Percentiles rank a stretch among this genome's conserved stretches.
phyloP scores from a whole-genome alignment of 2,888 invertebrate species.

The Drosophila monieri region DNA sequence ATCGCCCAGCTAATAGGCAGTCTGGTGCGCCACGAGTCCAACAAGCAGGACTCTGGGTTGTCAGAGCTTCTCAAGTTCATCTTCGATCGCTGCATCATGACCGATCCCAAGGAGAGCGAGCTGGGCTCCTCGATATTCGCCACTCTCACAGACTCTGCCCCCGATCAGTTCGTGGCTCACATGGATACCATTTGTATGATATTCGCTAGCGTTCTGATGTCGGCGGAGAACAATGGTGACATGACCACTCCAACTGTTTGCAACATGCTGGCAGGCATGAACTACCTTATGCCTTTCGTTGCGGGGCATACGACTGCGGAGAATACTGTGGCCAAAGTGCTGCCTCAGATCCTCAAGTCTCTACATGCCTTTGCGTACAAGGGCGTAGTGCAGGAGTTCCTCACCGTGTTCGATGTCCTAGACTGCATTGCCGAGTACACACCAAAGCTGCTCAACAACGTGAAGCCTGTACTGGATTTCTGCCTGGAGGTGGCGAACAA shows the following conservation, averaged over 20 bases:
- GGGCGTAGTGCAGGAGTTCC: slow-evolving; percentile 85
- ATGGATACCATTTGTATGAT: slow-evolving; percentile 86
- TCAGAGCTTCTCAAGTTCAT: slow-evolving; percentile 82
- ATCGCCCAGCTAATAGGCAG: slow-evolving; percentile 90
- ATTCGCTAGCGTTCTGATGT: slow-evolving; percentile 81
- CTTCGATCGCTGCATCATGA: slow-evolving; percentile 77
- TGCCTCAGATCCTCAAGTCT: slow-evolving; percentile 87
- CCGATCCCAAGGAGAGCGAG: slow-evolving; percentile 82
- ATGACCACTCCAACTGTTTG: slow-evolving; percentile 82
- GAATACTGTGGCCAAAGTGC: slow-evolving; percentile 86
- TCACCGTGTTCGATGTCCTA: slow-evolving; percentile 82
- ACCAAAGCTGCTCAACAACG: slow-evolving; percentile 84
- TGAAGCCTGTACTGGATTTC: slow-evolving; percentile 87
- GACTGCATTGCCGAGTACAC: slow-evolving; percentile 82
- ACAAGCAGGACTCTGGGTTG: slow-evolving; percentile 83
- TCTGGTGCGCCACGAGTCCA: slow-evolving; percentile 89
- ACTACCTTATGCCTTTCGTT: slow-evolving; percentile 87
- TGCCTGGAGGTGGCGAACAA: slow-evolving; percentile 87
- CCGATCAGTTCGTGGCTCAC: slow-evolving; percentile 88
- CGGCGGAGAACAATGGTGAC: slow-evolving; percentile 80
- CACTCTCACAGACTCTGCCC: slow-evolving; percentile 88
- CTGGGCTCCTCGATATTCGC: slow-evolving; percentile 86
- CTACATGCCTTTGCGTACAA: slow-evolving; percentile 86
- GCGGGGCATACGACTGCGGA: slow-evolving; percentile 85
- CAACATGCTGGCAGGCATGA: slow-evolving; percentile 86